Percentiles rank a stretch among this genome's conserved stretches.
These are phyloP conservation scores for Stichodactyla helianthus DNA, from an alignment of 64 coral and sea anemone genomes.

Conservation along the genomic window DNA sequence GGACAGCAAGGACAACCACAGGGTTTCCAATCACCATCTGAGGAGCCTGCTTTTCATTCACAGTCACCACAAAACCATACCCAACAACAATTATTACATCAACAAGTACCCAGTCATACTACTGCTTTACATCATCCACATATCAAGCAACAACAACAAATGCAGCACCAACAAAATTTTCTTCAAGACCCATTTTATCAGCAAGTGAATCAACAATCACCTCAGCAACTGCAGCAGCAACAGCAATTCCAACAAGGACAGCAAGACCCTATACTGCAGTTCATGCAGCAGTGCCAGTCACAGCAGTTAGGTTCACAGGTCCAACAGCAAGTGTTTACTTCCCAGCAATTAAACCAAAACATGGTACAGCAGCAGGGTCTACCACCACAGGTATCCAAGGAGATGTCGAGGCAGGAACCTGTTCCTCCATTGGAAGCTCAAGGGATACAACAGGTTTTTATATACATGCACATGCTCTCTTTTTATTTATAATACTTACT, in stretches of 20 bases:
- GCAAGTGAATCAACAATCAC: slow-evolving; percentile 5
- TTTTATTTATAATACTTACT: too few relatives aligned
- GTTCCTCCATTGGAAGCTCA: not conserved
- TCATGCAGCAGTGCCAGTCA: not conserved
- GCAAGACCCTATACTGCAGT: slow-evolving; percentile 10
- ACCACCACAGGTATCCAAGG: not conserved
- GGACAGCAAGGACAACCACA: not conserved
- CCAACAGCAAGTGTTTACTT: not conserved
- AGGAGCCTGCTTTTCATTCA: not conserved
- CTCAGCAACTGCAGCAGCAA: slow-evolving; percentile 17
- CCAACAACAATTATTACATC: not conserved
- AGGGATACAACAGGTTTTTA: not conserved
- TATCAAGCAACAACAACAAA: slow-evolving; percentile 14
- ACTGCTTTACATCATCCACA: not conserved
- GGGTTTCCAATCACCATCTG: not conserved
- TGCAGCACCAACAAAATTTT: not conserved
- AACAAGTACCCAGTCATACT: not conserved
- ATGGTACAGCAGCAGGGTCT: not conserved
- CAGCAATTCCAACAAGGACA: slow-evolving; percentile 17
- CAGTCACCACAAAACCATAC: not conserved
- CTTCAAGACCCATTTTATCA: slow-evolving; percentile 3
- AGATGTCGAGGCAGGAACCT: not conserved
- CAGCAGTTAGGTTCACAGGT: not conserved
- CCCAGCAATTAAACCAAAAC: not conserved
- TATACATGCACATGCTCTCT: not conserved